Evolutionary conservation across 2,797 vertebrate genomes (phyloP).

Genomic region (Pseudocheirus occidentalis): DNA sequence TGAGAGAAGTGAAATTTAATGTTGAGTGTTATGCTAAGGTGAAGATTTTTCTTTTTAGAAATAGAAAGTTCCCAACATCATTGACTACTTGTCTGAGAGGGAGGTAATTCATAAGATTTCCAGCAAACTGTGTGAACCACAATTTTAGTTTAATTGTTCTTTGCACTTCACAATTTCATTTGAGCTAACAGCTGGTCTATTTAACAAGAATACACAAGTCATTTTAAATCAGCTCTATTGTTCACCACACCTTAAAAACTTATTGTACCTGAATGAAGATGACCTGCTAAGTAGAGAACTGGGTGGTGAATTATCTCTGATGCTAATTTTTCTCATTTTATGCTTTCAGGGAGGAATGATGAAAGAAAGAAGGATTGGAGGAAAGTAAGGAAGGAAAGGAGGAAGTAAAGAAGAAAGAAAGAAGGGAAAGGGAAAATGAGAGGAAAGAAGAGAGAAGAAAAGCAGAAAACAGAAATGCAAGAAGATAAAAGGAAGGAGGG

Average conservation of each 20-base stretch:
- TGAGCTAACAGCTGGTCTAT: conserved; percentile 70
- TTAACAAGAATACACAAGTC: conserved; percentile 68
- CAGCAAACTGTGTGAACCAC: neutral
- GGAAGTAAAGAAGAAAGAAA: neutral
- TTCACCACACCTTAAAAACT: conserved; percentile 53
- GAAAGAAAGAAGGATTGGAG: neutral
- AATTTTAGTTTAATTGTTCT: conserved; percentile 32
- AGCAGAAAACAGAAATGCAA: too few relatives aligned
- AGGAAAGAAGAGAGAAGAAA: too few relatives aligned
- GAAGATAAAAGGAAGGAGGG: too few relatives aligned
- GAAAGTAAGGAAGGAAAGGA: neutral
- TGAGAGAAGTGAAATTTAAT: neutral
- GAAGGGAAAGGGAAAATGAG: neutral
- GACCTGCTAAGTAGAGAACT: neutral
- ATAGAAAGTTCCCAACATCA: neutral
- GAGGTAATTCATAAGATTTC: conserved; percentile 27
- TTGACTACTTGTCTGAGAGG: neutral
- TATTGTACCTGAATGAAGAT: neutral
- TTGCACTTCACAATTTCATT: conserved; percentile 54
- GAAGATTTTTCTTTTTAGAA: neutral
- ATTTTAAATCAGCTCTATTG: fast-evolving
- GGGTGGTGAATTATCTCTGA: neutral
- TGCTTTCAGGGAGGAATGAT: neutral
- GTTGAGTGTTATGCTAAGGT: neutral
- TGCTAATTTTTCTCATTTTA: neutral